Conservation (phyloP, 2,113 vertebrate species). For the Nansenia antarctica region DNA sequence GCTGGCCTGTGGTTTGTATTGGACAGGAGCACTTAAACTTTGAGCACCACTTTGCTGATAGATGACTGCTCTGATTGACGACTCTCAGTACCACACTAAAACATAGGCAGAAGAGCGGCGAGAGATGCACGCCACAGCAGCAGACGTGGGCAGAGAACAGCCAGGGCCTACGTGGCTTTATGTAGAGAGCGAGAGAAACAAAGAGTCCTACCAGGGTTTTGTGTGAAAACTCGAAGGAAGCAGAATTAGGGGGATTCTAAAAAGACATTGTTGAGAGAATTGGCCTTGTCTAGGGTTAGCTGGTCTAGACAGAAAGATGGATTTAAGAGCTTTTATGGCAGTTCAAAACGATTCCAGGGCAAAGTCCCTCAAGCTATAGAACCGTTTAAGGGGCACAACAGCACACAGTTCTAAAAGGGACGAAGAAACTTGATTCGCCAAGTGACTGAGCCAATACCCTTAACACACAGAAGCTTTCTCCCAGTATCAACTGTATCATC, state of each 20-base stretch:
- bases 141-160: not conserved
- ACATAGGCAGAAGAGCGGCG: not conserved
- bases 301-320: not conserved
- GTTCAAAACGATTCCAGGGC: not conserved
- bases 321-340: not conserved
- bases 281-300: no score
- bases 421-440: no score
- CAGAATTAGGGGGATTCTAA: not conserved
- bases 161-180: not conserved
- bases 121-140: not conserved
- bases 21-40: not conserved
- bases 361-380: no score
- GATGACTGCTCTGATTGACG: not conserved
- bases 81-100: not conserved
- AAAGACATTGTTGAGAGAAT: not conserved
- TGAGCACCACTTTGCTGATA: slow-evolving; percentile 2
- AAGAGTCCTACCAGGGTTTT: not conserved
- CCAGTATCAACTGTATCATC: no score
- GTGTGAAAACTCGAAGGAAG: not conserved
- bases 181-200: not conserved
- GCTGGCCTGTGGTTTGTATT: slow-evolving; percentile 4
- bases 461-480: no score
- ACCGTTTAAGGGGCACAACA: no score
- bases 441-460: not conserved
- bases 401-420: no score